Conservation (phyloP, 2,797 vertebrate genomes). For the Syndactyla subalaris region DNA sequence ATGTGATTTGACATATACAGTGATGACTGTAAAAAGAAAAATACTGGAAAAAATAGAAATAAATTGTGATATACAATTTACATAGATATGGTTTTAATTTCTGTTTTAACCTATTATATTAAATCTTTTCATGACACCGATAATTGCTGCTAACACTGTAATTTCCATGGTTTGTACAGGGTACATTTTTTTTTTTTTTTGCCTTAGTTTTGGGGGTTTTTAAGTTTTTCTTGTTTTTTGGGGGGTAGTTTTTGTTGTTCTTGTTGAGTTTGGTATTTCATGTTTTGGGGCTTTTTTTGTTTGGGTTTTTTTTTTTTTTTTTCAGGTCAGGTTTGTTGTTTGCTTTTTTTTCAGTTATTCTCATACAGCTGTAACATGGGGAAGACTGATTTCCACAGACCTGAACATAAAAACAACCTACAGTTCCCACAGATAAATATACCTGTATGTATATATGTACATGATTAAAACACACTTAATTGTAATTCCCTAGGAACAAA, state of each 20-base stretch:
- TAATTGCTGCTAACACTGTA: neutral
- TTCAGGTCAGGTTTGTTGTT: neutral
- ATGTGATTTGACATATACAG: neutral
- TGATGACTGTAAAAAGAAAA: neutral
- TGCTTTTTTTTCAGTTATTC: accelerated
- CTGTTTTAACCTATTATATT: neutral
- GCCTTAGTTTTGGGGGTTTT: accelerated
- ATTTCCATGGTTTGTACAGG: accelerated
- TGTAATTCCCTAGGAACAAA: neutral
- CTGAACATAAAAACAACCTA: neutral
- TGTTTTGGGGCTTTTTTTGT: neutral
- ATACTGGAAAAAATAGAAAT: neutral
- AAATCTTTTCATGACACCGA: neutral
- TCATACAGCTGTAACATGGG: neutral
- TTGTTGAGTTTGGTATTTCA: too few relatives aligned
- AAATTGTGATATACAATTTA: neutral
- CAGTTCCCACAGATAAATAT: neutral
- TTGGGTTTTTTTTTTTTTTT: neutral
- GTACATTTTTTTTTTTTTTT: neutral
- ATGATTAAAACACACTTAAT: neutral
- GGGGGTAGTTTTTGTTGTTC: too few relatives aligned
- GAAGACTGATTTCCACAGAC: neutral
- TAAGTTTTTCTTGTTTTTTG: too few relatives aligned
- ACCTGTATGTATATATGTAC: accelerated
- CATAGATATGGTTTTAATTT: neutral